phyloP scores from a whole-genome alignment of 2,797 vertebrate species.

The Limosa lapponica region DNA sequence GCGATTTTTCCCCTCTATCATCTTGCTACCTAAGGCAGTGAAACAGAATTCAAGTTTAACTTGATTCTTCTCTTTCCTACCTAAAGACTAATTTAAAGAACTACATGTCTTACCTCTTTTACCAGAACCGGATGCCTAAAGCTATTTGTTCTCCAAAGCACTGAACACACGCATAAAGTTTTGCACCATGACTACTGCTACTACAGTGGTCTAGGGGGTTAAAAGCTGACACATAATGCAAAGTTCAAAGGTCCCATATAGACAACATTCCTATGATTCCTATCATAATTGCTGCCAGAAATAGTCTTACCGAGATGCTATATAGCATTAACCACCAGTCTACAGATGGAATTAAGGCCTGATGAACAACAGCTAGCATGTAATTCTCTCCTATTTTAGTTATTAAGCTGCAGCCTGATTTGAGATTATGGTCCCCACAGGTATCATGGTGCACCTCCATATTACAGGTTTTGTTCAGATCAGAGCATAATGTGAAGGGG shows the following conservation, averaged over 20 bases:
- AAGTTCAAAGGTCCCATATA: not conserved
- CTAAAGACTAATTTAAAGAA: not conserved
- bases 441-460: not conserved
- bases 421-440: not conserved
- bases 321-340: not conserved
- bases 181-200: not conserved
- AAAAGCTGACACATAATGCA: not conserved
- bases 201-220: not conserved
- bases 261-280: conserved; percentile 13
- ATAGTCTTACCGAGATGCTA: not conserved
- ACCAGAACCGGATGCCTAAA: not conserved
- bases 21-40: not conserved
- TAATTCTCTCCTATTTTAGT: not conserved
- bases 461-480: not conserved
- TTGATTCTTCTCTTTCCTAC: not conserved
- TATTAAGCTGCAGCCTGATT: not conserved
- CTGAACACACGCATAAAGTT: not conserved
- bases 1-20: not conserved
- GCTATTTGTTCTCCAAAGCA: not conserved
- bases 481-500: not conserved
- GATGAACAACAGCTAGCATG: not conserved
- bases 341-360: not conserved
- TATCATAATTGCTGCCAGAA: conserved; percentile 35
- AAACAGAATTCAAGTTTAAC: not conserved
- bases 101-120: not conserved